A percentile compares a stretch with the other conserved stretches of the same genome.
phyloP scores from a whole-genome alignment of 2,888 invertebrate genomes.

The Sipunculus nudus region DNA sequence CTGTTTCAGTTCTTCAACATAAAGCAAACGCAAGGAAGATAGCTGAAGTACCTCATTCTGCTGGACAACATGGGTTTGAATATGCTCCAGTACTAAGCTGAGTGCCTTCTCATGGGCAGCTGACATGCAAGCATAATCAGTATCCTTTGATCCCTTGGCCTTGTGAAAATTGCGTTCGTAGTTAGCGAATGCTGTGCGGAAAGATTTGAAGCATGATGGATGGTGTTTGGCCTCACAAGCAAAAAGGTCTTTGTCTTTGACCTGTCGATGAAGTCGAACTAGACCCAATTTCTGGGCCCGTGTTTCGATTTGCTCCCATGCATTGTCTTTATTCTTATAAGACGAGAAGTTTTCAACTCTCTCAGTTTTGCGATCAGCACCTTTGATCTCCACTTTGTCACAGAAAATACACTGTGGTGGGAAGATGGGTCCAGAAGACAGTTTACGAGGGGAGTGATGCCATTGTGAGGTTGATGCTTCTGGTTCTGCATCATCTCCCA shows the following conservation, averaged over 20 bases:
- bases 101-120: not conserved
- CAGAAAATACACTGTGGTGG: not conserved
- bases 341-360: not conserved
- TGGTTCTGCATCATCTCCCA: no score
- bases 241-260: not conserved
- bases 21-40: not conserved
- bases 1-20: not conserved
- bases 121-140: not conserved
- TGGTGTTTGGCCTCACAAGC: slow-evolving; percentile 2
- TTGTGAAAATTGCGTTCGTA: not conserved
- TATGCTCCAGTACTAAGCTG: not conserved
- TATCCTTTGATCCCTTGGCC: not conserved
- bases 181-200: slow-evolving; percentile 1
- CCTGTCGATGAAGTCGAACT: not conserved
- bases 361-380: slow-evolving; percentile 1
- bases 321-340: slow-evolving; percentile 1
- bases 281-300: slow-evolving; percentile 1
- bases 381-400: not conserved
- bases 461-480: no score
- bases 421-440: no score
- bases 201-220: not conserved
- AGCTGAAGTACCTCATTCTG: not conserved
- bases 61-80: not conserved
- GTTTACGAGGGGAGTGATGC: no score
- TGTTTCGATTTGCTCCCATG: not conserved